Conservation (phyloP, 2,113 vertebrate species). For the Hippocampus guttulatus region DNA sequence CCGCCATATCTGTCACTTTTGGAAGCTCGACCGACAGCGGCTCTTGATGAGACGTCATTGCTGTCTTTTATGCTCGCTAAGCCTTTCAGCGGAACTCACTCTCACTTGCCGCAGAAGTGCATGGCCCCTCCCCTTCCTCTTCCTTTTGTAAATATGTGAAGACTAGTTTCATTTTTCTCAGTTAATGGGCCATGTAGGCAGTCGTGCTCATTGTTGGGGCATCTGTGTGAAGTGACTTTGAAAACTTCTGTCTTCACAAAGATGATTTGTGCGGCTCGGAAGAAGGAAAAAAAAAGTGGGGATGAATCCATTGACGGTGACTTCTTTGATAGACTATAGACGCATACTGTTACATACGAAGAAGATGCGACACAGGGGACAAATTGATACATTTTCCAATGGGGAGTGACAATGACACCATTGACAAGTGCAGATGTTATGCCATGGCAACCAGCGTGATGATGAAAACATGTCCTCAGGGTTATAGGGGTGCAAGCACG, state of each 20-base stretch:
- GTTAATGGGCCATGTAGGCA: conserved; percentile 65
- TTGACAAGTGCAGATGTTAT: conserved; percentile 74
- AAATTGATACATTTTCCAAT: conserved; percentile 45
- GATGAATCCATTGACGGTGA: conserved; percentile 21
- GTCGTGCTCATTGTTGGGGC: conserved; percentile 48
- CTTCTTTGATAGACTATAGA: conserved; percentile 40
- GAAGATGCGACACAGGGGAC: conserved; percentile 36
- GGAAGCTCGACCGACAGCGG: not conserved
- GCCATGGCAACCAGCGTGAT: conserved; percentile 65
- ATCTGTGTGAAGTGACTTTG: conserved; percentile 40
- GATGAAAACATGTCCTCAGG: conserved; percentile 55
- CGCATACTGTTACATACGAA: conserved; percentile 15
- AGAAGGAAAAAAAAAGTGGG: conserved; percentile 2
- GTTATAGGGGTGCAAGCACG: conserved; percentile 42
- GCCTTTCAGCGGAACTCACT: conserved; percentile 13
- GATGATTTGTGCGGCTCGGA: conserved; percentile 24
- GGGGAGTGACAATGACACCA: conserved; percentile 60
- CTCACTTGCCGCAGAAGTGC: conserved; percentile 28
- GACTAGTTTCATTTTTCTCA: conserved; percentile 49
- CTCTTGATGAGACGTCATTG: conserved; percentile 5
- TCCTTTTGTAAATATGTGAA: conserved; percentile 32
- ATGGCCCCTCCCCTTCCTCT: conserved; percentile 8
- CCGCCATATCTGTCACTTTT: not conserved
- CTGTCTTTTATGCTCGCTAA: conserved; percentile 29
- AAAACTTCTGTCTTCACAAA: conserved; percentile 52